These are phyloP conservation scores for Spodoptera picta DNA, from an alignment of 2,888 invertebrate genomes.

Conservation along the genomic window DNA sequence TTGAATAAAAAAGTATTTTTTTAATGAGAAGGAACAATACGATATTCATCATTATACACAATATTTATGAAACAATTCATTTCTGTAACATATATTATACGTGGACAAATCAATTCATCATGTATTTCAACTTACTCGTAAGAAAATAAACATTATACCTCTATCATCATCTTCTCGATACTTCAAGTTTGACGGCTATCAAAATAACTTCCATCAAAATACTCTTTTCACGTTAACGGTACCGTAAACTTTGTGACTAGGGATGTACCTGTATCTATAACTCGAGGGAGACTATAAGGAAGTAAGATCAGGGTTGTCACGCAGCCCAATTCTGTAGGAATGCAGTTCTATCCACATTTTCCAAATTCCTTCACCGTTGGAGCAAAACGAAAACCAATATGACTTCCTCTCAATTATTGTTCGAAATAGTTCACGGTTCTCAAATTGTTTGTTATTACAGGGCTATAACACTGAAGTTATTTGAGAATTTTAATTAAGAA, in stretches of 20 bases:
- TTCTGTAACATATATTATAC: too few species aligned
- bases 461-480: neutral
- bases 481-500: constrained; percentile 1
- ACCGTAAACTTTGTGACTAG: constrained; percentile 56
- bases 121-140: too few species aligned
- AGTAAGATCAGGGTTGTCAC: constrained; percentile 15
- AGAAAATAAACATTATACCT: constrained; percentile 25
- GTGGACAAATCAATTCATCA: too few species aligned
- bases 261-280: constrained; percentile 35
- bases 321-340: constrained; percentile 15
- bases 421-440: constrained; percentile 23
- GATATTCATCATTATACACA: too few species aligned
- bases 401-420: constrained; percentile 18
- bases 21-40: too few species aligned
- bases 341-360: constrained; percentile 20
- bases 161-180: constrained; percentile 14
- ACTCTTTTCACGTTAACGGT: constrained; percentile 39
- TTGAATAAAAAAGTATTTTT: neutral
- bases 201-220: constrained; percentile 26
- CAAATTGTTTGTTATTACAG: constrained; percentile 19
- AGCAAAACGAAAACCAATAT: constrained; percentile 16
- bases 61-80: too few species aligned
- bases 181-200: constrained; percentile 17
- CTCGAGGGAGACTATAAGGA: constrained; percentile 5
- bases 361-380: constrained; percentile 7